Base-by-base conservation (phyloP, 2,888 invertebrate genomes). In the Brachypalpus laphriformis region DNA sequence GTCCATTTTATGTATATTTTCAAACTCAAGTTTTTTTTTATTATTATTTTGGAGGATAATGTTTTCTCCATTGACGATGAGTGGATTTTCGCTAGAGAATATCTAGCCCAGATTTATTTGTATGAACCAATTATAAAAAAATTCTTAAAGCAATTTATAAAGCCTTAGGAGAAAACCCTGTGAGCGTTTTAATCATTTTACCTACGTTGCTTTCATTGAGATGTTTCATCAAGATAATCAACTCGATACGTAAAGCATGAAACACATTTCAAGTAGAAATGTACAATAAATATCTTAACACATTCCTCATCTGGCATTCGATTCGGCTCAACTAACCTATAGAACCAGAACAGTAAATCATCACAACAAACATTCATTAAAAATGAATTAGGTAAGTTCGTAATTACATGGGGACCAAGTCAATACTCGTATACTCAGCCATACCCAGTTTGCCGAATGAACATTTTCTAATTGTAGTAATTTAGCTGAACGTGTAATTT, bases 391-490 rank as follows among this genome's bases (percentile, higher is more conserved):
- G 31, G 14, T 40, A 40, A 18, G 5, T 37, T n/a, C 6, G 16
- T 59, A 71, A 71, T 40, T 59, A 61, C 49, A 34, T n/a, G 34
- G 45, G 0, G 22, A 16, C 25, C 68, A 71, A 16, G 34, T 34
- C 28, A 40, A 4, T 37, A 25, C n/a, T 14, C 11, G 3, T 28
- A 28, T 34, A 20, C 18, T 18, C 31, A 63, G 7, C 11, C 20
- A 34, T 47, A 6, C 47, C 14, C 34, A 47, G 22, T 47, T 16
- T 37, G 25, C 37, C n/a, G 25, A 11, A 31, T 71, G 18, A 49
- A 71, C 25, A 59, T 16, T 28, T 18, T 51, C 11, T 59, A 71
- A 71, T 71, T 59, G 18, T 71, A 71, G 47, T 71, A 37, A 49
- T 71, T 71, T 37, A 16, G 1, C 11, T n/a, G 31, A 28, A 63